Evolutionary conservation across 2,888 invertebrate species (phyloP), one percentile per base, ranked within the genome.

Genomic region (Mellilla xanthometata): DNA sequence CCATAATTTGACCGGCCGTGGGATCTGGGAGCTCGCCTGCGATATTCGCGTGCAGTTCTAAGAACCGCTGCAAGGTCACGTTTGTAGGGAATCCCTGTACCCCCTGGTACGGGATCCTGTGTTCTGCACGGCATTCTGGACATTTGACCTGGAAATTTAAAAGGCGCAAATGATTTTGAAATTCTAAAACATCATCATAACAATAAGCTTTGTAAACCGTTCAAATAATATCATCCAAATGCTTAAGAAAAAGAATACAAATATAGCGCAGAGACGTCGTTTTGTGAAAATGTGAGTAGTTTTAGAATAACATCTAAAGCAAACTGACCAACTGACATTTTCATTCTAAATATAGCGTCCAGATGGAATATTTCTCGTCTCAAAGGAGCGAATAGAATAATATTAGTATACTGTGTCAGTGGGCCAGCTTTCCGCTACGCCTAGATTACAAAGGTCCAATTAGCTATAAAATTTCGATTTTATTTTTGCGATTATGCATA

Each of bases 51-150:
- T 98, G 97, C 47, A 99, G 92, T 76, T 98, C 98, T 68, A 99
- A 91, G 84, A 99, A 99, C 65, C 98, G 92, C 82, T 97, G 96
- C 34, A 99, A 91, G 48, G 98, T 99, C 26, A 98, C 97, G 88
- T 99, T 99, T 75, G 97, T 98, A 39, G 98, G 98, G 80, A 97
- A 98, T 52, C 96, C 96, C 75, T 96, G 95, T 3, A 97, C 95
- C 29, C 98, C 98, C 87, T 96, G 96, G 85, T 97, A 97, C 30
- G 98, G 98, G 71, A 98, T 97, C 62, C 97, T 93, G 90, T 98
- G 98, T 88, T 98, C 98, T 47, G 97, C 97, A 53, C 98, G 94
- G 81, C 99, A 99, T 93, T 99, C 98, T 74, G 99, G 99, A 91
- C 99, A 99, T 92, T 97, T 97, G 52, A 98, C 96, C 95, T 95